Conservation (phyloP, 2,888 invertebrate species). For the Schrankia costaestrigalis region DNA sequence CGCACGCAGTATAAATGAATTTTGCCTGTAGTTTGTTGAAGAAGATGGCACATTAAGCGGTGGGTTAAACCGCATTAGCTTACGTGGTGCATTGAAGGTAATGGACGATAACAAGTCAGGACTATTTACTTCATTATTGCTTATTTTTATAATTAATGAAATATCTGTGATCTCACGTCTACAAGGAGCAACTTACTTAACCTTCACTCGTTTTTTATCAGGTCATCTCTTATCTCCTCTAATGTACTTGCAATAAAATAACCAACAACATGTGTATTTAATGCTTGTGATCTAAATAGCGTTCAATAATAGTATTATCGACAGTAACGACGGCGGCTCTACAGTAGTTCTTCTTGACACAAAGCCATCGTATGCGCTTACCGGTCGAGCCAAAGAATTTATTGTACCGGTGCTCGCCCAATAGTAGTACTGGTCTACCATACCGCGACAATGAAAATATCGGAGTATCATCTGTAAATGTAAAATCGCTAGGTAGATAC, state of each 20-base stretch:
- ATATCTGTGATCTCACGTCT: too few species aligned
- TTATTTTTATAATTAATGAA: too few species aligned
- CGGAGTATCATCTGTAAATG: constrained; percentile 12
- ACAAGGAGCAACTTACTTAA: too few species aligned
- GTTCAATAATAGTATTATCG: constrained; percentile 20
- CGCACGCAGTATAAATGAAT: too few species aligned
- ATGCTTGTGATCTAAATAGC: constrained; percentile 24
- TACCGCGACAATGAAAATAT: constrained; percentile 34
- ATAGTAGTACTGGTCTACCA: constrained; percentile 42
- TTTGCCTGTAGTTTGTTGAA: too few species aligned
- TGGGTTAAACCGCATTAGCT: too few species aligned
- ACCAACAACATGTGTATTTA: neutral
- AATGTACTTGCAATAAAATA: neutral
- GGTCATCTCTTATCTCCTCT: neutral
- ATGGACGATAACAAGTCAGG: too few species aligned
- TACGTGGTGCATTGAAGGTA: too few species aligned
- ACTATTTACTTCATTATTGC: too few species aligned
- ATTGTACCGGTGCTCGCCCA: constrained; percentile 39
- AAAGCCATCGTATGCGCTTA: constrained; percentile 30
- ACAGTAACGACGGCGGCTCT: constrained; percentile 33
- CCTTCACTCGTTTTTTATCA: neutral
- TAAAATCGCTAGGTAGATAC: too few species aligned
- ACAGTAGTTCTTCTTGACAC: constrained; percentile 34
- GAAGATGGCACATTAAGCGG: too few species aligned
- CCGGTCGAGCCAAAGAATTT: constrained; percentile 24